These are phyloP conservation scores for Prionailurus viverrinus DNA, from an alignment of 2,113 vertebrate species.

Conservation along the genomic window DNA sequence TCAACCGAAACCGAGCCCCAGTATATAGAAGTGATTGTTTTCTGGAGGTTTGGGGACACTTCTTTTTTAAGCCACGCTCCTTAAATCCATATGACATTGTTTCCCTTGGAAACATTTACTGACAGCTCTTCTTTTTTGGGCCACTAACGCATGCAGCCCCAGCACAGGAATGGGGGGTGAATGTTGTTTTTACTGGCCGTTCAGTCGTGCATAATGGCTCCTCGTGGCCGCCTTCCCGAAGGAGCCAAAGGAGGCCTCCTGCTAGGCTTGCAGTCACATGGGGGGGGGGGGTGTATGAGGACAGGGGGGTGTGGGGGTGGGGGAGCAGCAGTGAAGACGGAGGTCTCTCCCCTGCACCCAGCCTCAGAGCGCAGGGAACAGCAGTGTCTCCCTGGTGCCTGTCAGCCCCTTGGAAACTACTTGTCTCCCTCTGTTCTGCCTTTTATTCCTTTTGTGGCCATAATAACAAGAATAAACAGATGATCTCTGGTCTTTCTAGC, in stretches of 20 bases:
- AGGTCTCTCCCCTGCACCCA: not conserved
- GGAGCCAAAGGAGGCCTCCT: not conserved
- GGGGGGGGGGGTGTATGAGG: not conserved
- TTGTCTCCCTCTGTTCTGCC: not conserved
- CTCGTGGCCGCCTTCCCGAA: not conserved
- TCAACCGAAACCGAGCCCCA: not conserved
- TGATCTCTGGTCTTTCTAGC: not conserved
- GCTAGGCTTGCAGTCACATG: not conserved
- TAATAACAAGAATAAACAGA: not conserved
- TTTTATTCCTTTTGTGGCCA: not conserved
- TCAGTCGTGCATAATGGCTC: not conserved
- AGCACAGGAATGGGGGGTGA: too few species aligned
- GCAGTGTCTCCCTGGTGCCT: accelerated
- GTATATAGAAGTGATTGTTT: not conserved
- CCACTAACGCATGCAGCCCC: not conserved
- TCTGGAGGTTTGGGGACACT: not conserved
- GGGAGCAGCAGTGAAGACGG: not conserved
- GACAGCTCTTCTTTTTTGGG: not conserved
- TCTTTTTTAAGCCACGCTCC: not conserved
- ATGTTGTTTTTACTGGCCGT: not conserved
- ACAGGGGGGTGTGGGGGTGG: too few species aligned
- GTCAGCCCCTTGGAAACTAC: not conserved
- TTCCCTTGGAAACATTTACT: not conserved
- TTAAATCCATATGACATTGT: too few species aligned
- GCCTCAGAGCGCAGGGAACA: not conserved